A percentile compares a stretch with the other conserved stretches of the same genome.
Conservation (phyloP, 1,140 invertebrate species). For the Drosophila lini region DNA sequence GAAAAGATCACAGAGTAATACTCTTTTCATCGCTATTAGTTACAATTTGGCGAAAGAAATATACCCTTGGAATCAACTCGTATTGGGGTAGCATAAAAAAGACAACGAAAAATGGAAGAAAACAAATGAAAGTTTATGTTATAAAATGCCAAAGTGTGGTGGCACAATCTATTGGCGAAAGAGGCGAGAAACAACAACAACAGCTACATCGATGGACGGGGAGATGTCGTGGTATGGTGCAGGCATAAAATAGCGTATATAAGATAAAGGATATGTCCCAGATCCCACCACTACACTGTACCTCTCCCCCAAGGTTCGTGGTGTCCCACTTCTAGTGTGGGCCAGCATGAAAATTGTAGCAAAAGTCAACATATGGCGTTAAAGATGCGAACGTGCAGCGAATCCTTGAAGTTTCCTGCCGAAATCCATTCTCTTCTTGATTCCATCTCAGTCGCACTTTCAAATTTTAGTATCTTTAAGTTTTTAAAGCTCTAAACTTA, state of each 20-base stretch:
- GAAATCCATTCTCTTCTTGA: neutral
- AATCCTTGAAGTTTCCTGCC: conserved; percentile 64
- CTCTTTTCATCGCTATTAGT: neutral
- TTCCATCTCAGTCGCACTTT: neutral
- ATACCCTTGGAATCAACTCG: neutral
- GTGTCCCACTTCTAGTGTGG: conserved; percentile 16
- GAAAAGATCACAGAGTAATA: neutral
- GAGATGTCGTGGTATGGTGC: conserved; percentile 41
- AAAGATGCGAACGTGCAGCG: conserved; percentile 81
- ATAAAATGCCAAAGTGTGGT: conserved; percentile 81
- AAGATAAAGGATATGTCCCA: conserved; percentile 74
- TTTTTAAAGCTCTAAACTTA: neutral
- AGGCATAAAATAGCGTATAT: conserved; percentile 80
- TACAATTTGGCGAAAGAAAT: neutral
- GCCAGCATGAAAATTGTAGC: conserved; percentile 51
- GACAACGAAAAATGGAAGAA: conserved; percentile 60
- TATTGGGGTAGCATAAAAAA: conserved; percentile 9
- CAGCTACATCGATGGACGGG: conserved; percentile 11
- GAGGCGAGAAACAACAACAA: conserved; percentile 39
- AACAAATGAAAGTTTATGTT: conserved; percentile 83
- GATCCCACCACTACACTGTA: conserved; percentile 1
- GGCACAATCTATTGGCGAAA: conserved; percentile 74
- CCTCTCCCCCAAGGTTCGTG: neutral
- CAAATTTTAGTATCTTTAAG: neutral
- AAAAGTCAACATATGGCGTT: conserved; percentile 83